phyloP scores from a whole-genome alignment of 1,140 invertebrate genomes.

The Ganaspis sp. region DNA sequence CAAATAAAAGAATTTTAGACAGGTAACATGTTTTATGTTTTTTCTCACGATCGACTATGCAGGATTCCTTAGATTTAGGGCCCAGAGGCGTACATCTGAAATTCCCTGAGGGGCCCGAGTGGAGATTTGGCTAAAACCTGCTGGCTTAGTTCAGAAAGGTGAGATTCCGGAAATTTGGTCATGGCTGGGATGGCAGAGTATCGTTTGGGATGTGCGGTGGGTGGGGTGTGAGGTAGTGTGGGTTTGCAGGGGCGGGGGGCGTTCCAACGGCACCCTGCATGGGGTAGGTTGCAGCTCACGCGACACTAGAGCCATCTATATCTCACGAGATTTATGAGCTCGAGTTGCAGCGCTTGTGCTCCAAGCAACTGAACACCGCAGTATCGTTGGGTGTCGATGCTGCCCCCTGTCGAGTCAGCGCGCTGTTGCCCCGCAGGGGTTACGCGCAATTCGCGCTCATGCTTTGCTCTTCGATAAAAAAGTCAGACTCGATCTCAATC shows the following conservation, averaged over 20 bases:
- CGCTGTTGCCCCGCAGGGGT: slow-evolving; percentile 74
- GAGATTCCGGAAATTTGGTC: slow-evolving; percentile 73
- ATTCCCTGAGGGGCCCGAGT: slow-evolving; percentile 21
- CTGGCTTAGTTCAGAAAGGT: slow-evolving; percentile 62
- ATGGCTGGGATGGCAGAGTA: slow-evolving; percentile 49
- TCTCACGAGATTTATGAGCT: slow-evolving; percentile 75
- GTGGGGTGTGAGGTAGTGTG: slow-evolving; percentile 34
- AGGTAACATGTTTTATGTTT: slow-evolving; percentile 32
- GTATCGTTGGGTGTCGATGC: slow-evolving; percentile 67
- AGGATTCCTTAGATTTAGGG: slow-evolving; percentile 39
- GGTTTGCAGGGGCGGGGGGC: slow-evolving; percentile 65
- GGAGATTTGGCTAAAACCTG: slow-evolving; percentile 39
- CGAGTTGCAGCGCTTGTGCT: slow-evolving; percentile 72
- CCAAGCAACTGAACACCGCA: slow-evolving; percentile 70
- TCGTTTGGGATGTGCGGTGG: slow-evolving; percentile 35
- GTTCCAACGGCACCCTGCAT: slow-evolving; percentile 73
- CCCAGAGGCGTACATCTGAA: background rate
- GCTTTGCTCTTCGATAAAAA: slow-evolving; percentile 69
- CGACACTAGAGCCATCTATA: slow-evolving; percentile 77
- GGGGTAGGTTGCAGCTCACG: slow-evolving; percentile 74
- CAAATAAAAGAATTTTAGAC: slow-evolving; percentile 18
- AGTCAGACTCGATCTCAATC: slow-evolving; percentile 71
- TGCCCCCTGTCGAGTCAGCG: slow-evolving; percentile 73
- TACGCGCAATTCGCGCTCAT: slow-evolving; percentile 75
- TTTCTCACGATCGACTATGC: slow-evolving; percentile 37